Percentiles rank a stretch among this genome's conserved stretches.
These are phyloP conservation scores for Heteropelma amictum DNA, from an alignment of 2,888 invertebrate species.

Conservation along the genomic window DNA sequence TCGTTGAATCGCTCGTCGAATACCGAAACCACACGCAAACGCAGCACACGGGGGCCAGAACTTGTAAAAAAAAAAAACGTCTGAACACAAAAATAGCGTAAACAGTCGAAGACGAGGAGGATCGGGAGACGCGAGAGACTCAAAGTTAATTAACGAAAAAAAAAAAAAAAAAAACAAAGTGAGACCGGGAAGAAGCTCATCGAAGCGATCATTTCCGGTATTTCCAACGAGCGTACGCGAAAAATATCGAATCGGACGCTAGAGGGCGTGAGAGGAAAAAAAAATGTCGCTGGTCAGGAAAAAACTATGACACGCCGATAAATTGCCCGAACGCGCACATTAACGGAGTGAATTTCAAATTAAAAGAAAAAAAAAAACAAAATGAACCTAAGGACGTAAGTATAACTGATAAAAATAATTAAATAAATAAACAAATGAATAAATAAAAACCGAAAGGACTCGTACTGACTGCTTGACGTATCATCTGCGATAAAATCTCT, in stretches of 20 bases:
- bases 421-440: no score
- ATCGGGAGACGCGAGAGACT: not conserved
- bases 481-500: no score
- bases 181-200: not conserved
- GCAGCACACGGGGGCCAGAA: slow-evolving; percentile 33
- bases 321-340: no score
- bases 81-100: not conserved
- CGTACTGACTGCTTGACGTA: not conserved
- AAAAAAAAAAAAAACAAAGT: not conserved
- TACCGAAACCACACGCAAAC: not conserved
- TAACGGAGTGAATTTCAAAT: no score
- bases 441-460: not conserved
- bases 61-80: not conserved
- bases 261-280: not conserved
- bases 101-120: not conserved
- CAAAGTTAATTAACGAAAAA: not conserved
- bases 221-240: not conserved
- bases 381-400: not conserved
- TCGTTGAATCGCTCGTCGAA: not conserved
- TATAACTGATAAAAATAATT: not conserved
- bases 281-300: no score
- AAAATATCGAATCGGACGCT: not conserved
- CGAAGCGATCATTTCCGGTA: not conserved
- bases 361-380: not conserved
- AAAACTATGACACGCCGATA: no score